Conservation (phyloP, 2,113 vertebrate species). For the Cinclus cinclus region DNA sequence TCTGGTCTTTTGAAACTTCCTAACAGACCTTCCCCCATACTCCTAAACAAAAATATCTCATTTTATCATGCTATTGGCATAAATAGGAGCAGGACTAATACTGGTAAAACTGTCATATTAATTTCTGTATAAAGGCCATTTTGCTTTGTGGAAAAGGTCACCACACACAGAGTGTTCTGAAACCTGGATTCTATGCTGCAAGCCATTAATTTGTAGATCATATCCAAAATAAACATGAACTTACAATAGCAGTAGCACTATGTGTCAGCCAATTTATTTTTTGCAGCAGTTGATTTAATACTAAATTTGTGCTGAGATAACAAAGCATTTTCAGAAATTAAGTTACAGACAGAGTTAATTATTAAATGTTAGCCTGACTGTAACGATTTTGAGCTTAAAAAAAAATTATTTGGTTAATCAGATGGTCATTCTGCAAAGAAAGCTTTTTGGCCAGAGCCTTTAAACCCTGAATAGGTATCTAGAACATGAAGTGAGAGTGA, state of each 20-base stretch:
- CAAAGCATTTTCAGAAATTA: not conserved
- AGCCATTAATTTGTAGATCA: not conserved
- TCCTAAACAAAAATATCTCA: not conserved
- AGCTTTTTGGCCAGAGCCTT: not conserved
- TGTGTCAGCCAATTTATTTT: not conserved
- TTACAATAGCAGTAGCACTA: not conserved
- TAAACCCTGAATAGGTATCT: not conserved
- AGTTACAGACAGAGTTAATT: not conserved
- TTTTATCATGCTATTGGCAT: not conserved
- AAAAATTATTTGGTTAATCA: not conserved
- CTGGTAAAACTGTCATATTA: not conserved
- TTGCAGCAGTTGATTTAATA: not conserved
- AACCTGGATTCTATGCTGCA: not conserved
- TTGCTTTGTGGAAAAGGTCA: not conserved
- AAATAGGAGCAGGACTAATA: not conserved
- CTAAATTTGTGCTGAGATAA: not conserved
- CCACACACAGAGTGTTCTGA: not conserved
- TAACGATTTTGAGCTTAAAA: not conserved
- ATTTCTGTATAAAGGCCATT: not conserved
- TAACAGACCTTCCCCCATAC: not conserved
- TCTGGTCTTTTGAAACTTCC: not conserved
- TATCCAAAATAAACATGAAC: not conserved
- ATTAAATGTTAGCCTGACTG: not conserved
- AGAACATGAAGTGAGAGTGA: not conserved
- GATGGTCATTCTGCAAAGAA: not conserved